Percentiles rank a stretch among this genome's conserved stretches.
phyloP scores from a whole-genome alignment of 92 coral and sea anemone species.

The Pocillopora meandrina region DNA sequence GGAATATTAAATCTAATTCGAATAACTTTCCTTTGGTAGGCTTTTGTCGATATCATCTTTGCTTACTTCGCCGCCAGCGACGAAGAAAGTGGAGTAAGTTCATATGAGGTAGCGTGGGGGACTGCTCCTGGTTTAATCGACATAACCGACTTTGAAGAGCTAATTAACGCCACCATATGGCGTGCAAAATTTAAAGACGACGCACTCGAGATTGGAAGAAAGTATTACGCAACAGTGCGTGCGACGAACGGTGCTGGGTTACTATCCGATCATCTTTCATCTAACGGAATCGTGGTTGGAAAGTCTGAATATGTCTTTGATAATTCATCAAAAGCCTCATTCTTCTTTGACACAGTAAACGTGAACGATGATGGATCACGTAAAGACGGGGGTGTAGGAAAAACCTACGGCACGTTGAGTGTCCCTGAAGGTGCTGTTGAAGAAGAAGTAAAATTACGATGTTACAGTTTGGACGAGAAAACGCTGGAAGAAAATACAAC shows the following conservation, averaged over 20 bases:
- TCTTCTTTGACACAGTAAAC: slow-evolving; percentile 89
- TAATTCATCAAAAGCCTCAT: slow-evolving; percentile 73
- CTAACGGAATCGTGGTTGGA: slow-evolving; percentile 73
- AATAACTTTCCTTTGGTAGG: slow-evolving; percentile 24
- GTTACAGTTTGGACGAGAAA: slow-evolving; percentile 74
- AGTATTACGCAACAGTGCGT: slow-evolving; percentile 70
- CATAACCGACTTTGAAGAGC: slow-evolving; percentile 67
- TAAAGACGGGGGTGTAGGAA: slow-evolving; percentile 82
- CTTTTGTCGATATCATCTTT: slow-evolving; percentile 62
- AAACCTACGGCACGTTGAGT: slow-evolving; percentile 83
- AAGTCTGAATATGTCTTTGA: slow-evolving; percentile 70
- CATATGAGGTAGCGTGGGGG: slow-evolving; percentile 78
- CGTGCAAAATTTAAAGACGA: slow-evolving; percentile 53
- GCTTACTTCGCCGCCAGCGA: slow-evolving; percentile 70
- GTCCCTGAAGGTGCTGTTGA: slow-evolving; percentile 88
- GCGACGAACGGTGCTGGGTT: slow-evolving; percentile 76
- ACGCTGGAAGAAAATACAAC: slow-evolving; percentile 51
- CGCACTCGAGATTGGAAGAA: slow-evolving; percentile 50
- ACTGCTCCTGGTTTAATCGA: slow-evolving; percentile 53
- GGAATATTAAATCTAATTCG: too few relatives aligned
- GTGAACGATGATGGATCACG: slow-evolving; percentile 70
- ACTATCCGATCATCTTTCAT: slow-evolving; percentile 54
- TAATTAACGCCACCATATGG: slow-evolving; percentile 64
- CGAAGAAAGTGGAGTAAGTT: slow-evolving; percentile 63
- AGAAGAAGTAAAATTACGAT: slow-evolving; percentile 77